Conservation (phyloP, 1,140 invertebrate species). For the Polyergus mexicanus region DNA sequence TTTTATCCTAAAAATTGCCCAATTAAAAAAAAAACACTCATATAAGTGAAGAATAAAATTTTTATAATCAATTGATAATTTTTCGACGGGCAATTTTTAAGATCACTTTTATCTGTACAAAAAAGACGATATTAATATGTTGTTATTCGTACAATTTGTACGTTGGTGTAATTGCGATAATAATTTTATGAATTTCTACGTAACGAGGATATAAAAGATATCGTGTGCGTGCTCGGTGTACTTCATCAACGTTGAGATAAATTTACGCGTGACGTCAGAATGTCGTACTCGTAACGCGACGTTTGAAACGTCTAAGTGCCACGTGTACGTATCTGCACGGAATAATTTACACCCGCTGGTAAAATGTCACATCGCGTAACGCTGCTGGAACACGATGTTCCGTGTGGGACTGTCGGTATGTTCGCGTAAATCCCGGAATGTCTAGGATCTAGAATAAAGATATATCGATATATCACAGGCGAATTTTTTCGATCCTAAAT, state of each 20-base stretch:
- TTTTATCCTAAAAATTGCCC: not conserved
- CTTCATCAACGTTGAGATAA: conserved; percentile 47
- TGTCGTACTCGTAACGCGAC: conserved; percentile 38
- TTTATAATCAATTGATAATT: too few relatives aligned
- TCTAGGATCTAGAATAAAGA: not conserved
- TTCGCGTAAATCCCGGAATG: conserved; percentile 19
- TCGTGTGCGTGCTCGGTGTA: too few relatives aligned
- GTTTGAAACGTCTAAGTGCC: conserved; percentile 55
- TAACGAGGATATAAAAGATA: not conserved
- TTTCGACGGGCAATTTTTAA: not conserved
- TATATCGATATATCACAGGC: not conserved
- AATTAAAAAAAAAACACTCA: too few relatives aligned
- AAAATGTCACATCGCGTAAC: conserved; percentile 44
- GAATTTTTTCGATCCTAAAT: not conserved
- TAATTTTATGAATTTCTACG: not conserved
- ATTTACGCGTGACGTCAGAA: conserved; percentile 24
- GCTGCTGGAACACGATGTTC: not conserved
- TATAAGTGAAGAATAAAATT: too few relatives aligned
- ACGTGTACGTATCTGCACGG: conserved; percentile 38
- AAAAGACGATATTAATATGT: not conserved
- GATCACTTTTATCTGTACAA: not conserved
- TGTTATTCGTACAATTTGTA: not conserved
- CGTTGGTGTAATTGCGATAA: not conserved
- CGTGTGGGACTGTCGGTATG: not conserved
- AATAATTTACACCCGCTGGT: conserved; percentile 56